Percentiles rank a stretch among this genome's conserved stretches.
Conservation (phyloP, 1,140 invertebrate species). For the Eciton burchellii region DNA sequence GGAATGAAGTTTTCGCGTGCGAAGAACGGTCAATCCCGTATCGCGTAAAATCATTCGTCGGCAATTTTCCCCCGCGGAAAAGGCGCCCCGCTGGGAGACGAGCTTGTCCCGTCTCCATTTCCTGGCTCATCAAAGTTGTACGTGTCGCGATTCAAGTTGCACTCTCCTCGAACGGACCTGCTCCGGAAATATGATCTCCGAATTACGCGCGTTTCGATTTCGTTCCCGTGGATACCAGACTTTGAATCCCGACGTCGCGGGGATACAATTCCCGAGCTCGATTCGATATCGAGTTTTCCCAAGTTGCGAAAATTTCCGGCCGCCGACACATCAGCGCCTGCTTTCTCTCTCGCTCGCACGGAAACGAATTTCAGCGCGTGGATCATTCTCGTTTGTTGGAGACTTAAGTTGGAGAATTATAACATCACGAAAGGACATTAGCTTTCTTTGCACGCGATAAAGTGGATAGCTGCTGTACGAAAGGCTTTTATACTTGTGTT, state of each 20-base stretch:
- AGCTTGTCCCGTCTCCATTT: conserved; percentile 52
- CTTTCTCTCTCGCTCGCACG: not conserved
- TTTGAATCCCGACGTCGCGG: conserved; percentile 12
- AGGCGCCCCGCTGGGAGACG: conserved; percentile 4
- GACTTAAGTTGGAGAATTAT: not conserved
- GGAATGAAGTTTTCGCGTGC: conserved; percentile 15
- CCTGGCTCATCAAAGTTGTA: conserved; percentile 54
- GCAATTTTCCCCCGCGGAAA: conserved; percentile 1
- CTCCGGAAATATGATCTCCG: conserved; percentile 45
- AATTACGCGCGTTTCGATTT: conserved; percentile 42
- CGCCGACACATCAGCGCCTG: not conserved
- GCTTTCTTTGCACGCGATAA: too few species aligned
- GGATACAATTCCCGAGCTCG: conserved; percentile 39
- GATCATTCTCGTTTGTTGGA: not conserved
- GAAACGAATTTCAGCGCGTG: conserved; percentile 17
- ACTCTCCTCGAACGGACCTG: conserved; percentile 16
- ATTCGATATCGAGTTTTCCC: conserved; percentile 22
- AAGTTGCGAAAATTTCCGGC: conserved; percentile 38
- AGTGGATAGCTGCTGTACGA: too few species aligned
- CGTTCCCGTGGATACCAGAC: conserved; percentile 32
- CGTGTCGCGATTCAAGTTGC: conserved; percentile 41
- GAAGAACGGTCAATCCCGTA: conserved; percentile 22
- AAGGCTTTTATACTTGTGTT: too few species aligned
- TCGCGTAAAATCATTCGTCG: conserved; percentile 24
- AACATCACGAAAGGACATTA: not conserved